Conservation (phyloP, 1,140 invertebrate species). For the Papilio polytes region DNA sequence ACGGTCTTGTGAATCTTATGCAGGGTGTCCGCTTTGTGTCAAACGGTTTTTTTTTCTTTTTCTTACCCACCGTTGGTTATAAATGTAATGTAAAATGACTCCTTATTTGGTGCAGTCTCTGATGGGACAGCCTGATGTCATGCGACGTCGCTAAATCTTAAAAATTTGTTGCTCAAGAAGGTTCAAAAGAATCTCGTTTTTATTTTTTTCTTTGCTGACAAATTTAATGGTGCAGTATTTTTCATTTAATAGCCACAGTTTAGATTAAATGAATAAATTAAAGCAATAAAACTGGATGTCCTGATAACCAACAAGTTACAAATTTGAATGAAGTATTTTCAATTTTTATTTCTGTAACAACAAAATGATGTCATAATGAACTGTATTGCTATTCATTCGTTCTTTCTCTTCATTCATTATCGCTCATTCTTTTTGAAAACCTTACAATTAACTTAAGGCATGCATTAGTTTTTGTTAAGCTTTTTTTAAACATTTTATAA, state of each 20-base stretch:
- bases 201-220: not conserved
- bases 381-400: no score
- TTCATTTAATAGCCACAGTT: not conserved
- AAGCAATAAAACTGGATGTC: not conserved
- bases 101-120: constrained; percentile 16
- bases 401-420: no score
- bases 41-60: not conserved
- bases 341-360: no score
- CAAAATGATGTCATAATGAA: no score
- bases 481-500: not conserved
- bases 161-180: constrained; percentile 5
- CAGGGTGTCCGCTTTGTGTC: constrained; percentile 19
- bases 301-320: not conserved
- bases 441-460: no score
- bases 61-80: not conserved
- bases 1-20: not conserved
- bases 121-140: constrained; percentile 9
- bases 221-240: constrained; percentile 12
- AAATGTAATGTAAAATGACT: constrained; percentile 4
- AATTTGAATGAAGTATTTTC: not conserved
- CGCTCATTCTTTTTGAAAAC: no score
- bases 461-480: not conserved
- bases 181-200: not conserved
- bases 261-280: not conserved
- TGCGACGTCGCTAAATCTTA: constrained; percentile 10